Base-by-base conservation (phyloP, 2,113 vertebrate genomes). In the Poicephalus gulielmi region DNA sequence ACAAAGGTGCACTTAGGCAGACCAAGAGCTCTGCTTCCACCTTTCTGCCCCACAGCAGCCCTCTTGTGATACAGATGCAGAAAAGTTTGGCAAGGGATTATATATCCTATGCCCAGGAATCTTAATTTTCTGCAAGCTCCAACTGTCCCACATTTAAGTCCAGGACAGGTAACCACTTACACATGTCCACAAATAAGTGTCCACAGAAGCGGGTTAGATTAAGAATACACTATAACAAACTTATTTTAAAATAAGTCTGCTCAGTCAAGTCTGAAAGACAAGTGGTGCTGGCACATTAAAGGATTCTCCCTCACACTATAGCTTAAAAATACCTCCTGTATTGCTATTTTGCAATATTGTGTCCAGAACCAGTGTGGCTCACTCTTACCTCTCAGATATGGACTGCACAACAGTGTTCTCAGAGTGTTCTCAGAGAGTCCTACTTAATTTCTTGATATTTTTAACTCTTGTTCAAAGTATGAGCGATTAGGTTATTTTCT, bases 401-500 rank as follows among this genome's bases (percentile, higher is more conserved):
- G 62, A 68, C 73, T 47, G 19, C 52, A 86, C 31, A 70, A 22
- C 41, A 49, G 20, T n/a, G 19, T 44, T 64, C 64, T 50, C 46
- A 50, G 43, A 62, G 49, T 53, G 28, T 11, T 53, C 52, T 57
- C 57, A 35, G 57, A 35, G 83, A 94, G 63, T 6, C 39, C 31
- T 43, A 17, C 12, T 80, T 74, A 6, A 43, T 30, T 90, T 88
- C 80, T 25, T 67, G 37, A 7, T 62, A 41, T 44, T 14, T 85
- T 64, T 44, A 6, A 64, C 31, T 66, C 55, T 81, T 55, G 64
- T 23, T 91, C 69, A 46, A 89, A 86, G 33, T 41, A 93, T 28
- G 78, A 94, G 73, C 2, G 2, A 66, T 86, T 75, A 68, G 60
- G 86, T 57, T 94, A 95, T 95, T 92, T 96, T 96, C 69, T 91